These are phyloP conservation scores for Todiramphus chloris DNA, from an alignment of 2,113 vertebrate genomes.

Conservation along the genomic window DNA sequence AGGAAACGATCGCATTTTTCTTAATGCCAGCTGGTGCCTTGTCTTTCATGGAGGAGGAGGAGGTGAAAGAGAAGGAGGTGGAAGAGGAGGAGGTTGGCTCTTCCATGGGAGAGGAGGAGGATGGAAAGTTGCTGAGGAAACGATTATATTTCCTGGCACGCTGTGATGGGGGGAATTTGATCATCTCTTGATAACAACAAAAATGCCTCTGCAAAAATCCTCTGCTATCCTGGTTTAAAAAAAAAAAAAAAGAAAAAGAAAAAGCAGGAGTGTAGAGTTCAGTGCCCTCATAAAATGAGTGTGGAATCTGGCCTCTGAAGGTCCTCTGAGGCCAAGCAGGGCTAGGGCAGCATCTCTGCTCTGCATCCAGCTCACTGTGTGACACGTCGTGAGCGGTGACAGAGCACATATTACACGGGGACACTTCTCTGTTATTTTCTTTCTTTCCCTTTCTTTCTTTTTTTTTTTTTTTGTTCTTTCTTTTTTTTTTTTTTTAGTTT, in stretches of 20 bases:
- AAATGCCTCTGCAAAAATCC: neutral
- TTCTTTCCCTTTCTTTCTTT: neutral
- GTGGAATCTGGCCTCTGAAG: neutral
- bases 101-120: neutral
- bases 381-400: rapidly evolving
- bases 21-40: neutral
- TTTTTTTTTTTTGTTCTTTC: too few species aligned
- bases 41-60: neutral
- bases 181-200: neutral
- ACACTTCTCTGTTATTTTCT: neutral
- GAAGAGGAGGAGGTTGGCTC: neutral
- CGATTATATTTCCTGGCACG: neutral
- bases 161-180: neutral
- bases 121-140: neutral
- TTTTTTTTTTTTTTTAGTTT: too few species aligned
- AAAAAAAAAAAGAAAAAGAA: too few species aligned
- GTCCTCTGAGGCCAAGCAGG: neutral
- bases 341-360: rapidly evolving
- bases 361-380: neutral
- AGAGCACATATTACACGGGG: neutral
- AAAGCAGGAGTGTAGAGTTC: neutral
- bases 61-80: neutral
- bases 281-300: neutral
- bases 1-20: neutral
- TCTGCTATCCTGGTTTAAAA: neutral